Evolutionary conservation across 1,140 invertebrate species (phyloP).

Genomic region (Plectrocnemia conspersa): DNA sequence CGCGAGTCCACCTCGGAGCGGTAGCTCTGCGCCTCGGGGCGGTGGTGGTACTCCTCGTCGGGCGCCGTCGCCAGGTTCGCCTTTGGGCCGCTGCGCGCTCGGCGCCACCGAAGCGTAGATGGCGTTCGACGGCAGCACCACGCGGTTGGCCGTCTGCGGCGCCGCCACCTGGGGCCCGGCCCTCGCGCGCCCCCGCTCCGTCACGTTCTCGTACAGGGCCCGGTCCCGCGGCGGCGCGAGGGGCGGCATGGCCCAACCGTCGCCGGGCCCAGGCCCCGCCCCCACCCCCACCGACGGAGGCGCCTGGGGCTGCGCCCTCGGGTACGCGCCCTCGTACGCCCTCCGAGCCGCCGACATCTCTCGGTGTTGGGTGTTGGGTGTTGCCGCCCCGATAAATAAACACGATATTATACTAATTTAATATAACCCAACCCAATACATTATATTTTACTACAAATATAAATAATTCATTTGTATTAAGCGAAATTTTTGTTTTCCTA

Average conservation of each 20-base stretch:
- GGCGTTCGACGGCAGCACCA: slow-evolving; percentile 48
- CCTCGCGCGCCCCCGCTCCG: neutral
- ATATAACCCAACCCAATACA: too few species aligned
- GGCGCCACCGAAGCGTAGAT: slow-evolving; percentile 52
- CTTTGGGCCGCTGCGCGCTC: slow-evolving; percentile 51
- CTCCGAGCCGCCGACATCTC: too few species aligned
- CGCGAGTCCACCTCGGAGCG: slow-evolving; percentile 40
- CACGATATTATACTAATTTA: too few species aligned
- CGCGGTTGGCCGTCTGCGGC: slow-evolving; percentile 49
- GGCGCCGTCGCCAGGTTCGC: slow-evolving; percentile 42
- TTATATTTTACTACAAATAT: too few species aligned
- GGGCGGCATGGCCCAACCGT: slow-evolving; percentile 1
- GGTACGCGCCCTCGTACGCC: too few species aligned
- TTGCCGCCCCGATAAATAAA: too few species aligned
- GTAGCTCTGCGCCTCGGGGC: neutral
- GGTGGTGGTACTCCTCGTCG: neutral
- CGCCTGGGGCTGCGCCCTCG: neutral
- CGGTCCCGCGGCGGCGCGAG: neutral
- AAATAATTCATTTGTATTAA: too few species aligned
- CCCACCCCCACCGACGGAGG: neutral
- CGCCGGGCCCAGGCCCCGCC: slow-evolving; percentile 11
- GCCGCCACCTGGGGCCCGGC: too few species aligned
- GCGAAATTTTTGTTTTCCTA: too few species aligned
- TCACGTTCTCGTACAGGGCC: neutral
- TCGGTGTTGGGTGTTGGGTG: too few species aligned